A percentile compares a stretch with the other conserved stretches of the same genome.
Conservation (phyloP, 2,888 invertebrate species). For the Oithona nana region DNA sequence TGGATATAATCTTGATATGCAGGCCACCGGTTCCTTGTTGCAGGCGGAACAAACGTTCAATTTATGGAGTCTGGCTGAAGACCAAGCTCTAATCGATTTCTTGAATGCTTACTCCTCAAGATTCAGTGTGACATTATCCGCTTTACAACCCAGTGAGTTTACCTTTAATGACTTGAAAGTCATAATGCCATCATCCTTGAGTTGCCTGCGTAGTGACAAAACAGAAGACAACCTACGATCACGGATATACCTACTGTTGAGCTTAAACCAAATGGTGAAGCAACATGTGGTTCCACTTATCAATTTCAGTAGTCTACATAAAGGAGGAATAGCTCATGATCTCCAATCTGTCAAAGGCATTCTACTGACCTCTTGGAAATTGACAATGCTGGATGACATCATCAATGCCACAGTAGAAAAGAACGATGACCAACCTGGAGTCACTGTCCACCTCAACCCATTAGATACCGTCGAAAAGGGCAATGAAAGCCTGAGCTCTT, state of each 20-base stretch:
- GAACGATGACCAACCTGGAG: constrained; percentile 26
- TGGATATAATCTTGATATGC: background rate
- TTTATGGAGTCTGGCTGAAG: background rate
- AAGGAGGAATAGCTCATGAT: background rate
- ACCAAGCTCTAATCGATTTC: background rate
- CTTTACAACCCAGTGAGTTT: constrained; percentile 5
- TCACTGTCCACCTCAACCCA: constrained; percentile 28
- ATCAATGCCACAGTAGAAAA: background rate
- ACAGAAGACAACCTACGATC: background rate
- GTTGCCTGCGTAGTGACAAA: background rate
- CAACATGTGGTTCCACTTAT: background rate
- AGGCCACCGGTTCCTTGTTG: background rate
- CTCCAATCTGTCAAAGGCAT: background rate
- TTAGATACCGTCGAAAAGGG: constrained; percentile 27
- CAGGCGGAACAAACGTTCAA: background rate
- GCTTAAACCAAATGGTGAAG: background rate
- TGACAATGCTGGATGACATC: background rate
- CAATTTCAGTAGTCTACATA: background rate
- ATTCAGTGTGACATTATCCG: background rate
- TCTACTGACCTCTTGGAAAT: background rate
- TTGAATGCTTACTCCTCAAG: background rate
- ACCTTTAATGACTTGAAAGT: background rate
- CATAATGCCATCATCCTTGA: too few relatives aligned
- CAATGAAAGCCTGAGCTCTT: constrained; percentile 20
- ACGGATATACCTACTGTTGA: background rate